Percentiles rank a stretch among this genome's conserved stretches.
These are phyloP conservation scores for Cyprinella venusta DNA, from an alignment of 2,797 vertebrate species.

Conservation along the genomic window DNA sequence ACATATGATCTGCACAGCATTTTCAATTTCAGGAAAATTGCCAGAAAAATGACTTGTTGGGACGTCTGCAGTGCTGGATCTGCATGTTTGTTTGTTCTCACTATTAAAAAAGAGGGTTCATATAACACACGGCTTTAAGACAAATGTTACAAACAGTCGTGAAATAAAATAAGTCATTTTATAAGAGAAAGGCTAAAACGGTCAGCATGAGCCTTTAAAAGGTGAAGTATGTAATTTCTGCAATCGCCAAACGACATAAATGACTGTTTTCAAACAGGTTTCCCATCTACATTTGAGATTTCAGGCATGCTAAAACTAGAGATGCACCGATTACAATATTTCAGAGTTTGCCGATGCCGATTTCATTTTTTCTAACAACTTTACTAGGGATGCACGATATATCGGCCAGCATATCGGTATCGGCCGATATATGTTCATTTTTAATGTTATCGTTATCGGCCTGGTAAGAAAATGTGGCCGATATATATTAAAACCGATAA, in stretches of 20 bases:
- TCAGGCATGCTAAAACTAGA: not conserved
- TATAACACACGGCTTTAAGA: slow-evolving; percentile 41
- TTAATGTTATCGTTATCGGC: too few relatives aligned
- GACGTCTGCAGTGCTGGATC: not conserved
- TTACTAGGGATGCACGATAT: too few relatives aligned
- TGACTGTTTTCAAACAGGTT: slow-evolving; percentile 5
- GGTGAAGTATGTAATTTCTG: slow-evolving; percentile 5
- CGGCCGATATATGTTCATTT: too few relatives aligned
- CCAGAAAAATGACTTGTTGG: not conserved
- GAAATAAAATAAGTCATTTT: slow-evolving; percentile 40
- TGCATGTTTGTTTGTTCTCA: slow-evolving; percentile 2
- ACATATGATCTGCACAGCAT: not conserved
- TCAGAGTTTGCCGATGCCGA: too few relatives aligned
- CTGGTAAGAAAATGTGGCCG: too few relatives aligned
- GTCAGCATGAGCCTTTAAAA: slow-evolving; percentile 58
- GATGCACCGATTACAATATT: too few relatives aligned
- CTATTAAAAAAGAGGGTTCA: slow-evolving; percentile 23
- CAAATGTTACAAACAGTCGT: slow-evolving; percentile 54
- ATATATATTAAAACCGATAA: too few relatives aligned
- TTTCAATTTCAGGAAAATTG: not conserved
- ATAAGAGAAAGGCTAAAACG: slow-evolving; percentile 73
- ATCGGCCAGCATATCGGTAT: too few relatives aligned
- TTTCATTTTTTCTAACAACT: too few relatives aligned
- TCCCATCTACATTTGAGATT: not conserved
- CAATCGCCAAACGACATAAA: not conserved